Base-by-base conservation (phyloP, 2,113 vertebrate species). In the Speoplatyrhinus poulsoni region DNA sequence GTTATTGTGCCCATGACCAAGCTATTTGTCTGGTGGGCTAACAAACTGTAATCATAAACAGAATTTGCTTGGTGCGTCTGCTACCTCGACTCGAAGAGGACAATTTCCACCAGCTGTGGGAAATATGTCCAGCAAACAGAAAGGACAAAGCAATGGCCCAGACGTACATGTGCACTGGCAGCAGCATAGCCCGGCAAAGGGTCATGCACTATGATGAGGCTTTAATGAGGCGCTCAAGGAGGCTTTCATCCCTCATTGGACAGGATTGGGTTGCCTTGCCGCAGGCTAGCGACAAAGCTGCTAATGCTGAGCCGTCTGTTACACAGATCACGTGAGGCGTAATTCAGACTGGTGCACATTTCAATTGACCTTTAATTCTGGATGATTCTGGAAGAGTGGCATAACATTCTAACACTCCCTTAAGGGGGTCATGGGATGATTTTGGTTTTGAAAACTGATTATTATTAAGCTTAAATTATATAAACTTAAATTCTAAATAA, bases 221-320 rank as follows among this genome's bases (percentile, higher is more conserved):
- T 32, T 84, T 90, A 90, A 91, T 83, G 85, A 91, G 1, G 60
- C 12, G 33, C 49, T 89, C 81, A 84, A 77, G 79, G 64, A 70
- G 70, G 66, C 80, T 79, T 82, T 84, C 55, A 84, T 82, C n/a
- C 41, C 60, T 62, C 19, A 7, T 3, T 80, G 63, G 82, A 72
- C 62, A 62, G 10, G 54, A 41, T 26, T 46, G 60, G 70, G 58
- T 72, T 63, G 54, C 12, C 50, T 68, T 3, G 58, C 8, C 57
- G 49, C 33, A 48, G 33, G 46, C 66, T 16, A 49, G 54, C 64
- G 9, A 9, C 17, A 1, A 46, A 62, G 59, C 4, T 16, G 4
- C 9, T 4, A 3, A 62, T 26, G 33, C 62, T 33, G 11, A 33
- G 17, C 9, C 62, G 32, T 75, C 26, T 61, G 46, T 69, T 66